A percentile compares a stretch with the other conserved stretches of the same genome.
phyloP scores from a whole-genome alignment of 2,113 vertebrate species.

The Canis aureus region DNA sequence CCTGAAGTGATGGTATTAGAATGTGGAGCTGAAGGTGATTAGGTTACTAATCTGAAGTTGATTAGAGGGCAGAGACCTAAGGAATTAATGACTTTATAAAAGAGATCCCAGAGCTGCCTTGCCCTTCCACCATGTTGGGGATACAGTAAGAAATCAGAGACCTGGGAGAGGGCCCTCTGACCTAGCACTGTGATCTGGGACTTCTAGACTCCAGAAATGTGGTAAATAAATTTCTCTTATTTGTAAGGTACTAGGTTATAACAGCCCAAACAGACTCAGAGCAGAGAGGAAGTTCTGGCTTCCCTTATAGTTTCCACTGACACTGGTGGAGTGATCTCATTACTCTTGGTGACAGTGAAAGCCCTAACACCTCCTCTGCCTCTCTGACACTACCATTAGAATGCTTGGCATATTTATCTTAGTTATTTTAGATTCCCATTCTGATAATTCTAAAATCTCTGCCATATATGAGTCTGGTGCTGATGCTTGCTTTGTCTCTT shows the following conservation, averaged over 20 bases:
- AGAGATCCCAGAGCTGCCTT: background rate
- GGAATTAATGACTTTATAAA: background rate
- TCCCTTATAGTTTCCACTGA: background rate
- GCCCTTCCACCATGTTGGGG: background rate
- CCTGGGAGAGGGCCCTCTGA: background rate
- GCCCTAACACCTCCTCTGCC: background rate
- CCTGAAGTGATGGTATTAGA: background rate
- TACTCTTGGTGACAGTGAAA: background rate
- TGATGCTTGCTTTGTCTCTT: background rate
- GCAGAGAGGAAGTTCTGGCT: background rate
- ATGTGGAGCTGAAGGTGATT: background rate
- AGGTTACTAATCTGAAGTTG: background rate
- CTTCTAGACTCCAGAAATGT: background rate
- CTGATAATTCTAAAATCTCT: background rate
- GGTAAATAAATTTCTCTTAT: background rate
- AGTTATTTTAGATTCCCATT: background rate
- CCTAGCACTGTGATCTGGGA: background rate
- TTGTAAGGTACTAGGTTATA: background rate
- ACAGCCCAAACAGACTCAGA: background rate
- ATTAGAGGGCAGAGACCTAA: background rate
- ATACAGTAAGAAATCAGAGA: background rate
- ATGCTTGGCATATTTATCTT: background rate
- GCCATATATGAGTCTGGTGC: background rate
- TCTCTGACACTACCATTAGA: background rate
- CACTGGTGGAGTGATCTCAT: background rate